These are phyloP conservation scores for Hemicentrotus pulcherrimus DNA, from an alignment of 35 echinoderm and acorn worm species.

Conservation along the genomic window DNA sequence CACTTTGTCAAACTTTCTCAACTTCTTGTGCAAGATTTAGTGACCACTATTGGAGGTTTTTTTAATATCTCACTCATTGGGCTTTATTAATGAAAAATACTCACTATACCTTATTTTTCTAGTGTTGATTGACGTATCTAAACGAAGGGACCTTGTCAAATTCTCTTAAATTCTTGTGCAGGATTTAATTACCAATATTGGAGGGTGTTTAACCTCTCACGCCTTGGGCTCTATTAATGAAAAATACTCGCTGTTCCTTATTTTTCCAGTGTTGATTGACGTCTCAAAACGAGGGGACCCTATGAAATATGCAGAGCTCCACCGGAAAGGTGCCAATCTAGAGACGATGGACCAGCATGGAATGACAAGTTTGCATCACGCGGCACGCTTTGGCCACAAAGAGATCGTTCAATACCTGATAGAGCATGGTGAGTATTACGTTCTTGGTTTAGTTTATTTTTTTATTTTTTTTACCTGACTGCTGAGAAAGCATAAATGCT, in stretches of 20 bases:
- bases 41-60: too few species aligned
- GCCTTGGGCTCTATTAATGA: too few species aligned
- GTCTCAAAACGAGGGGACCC: conserved; percentile 92
- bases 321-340: conserved; percentile 82
- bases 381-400: conserved; percentile 94
- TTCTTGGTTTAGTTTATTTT: too few species aligned
- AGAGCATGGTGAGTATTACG: conserved; percentile 75
- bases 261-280: conserved; percentile 86
- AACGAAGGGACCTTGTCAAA: conserved; percentile 82
- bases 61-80: too few species aligned
- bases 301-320: conserved; percentile 87
- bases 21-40: too few species aligned
- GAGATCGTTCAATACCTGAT: conserved; percentile 96
- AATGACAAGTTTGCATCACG: conserved; percentile 92
- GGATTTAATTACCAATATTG: too few species aligned
- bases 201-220: too few species aligned
- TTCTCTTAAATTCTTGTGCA: background rate
- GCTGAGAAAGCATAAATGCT: too few species aligned
- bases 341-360: conserved; percentile 87
- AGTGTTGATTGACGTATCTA: conserved; percentile 97
- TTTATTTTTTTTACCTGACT: too few species aligned
- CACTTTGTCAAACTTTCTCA: conserved; percentile 57
- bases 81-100: too few species aligned
- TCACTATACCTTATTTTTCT: background rate
- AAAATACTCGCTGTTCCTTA: background rate